Evolutionary conservation across 2,113 vertebrate species (phyloP).

Genomic region (Polypterus senegalus): DNA sequence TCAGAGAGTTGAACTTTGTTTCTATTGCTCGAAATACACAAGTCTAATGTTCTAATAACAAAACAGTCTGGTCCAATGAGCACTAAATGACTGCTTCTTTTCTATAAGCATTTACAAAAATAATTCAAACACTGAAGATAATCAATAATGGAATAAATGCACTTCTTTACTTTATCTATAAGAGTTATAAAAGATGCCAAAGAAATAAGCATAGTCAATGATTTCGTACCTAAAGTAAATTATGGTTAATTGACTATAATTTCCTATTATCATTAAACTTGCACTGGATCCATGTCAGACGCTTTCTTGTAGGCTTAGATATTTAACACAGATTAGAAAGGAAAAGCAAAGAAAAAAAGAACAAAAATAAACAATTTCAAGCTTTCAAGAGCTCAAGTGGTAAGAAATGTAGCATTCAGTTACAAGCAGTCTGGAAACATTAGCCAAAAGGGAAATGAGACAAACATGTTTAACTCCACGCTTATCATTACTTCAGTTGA

Average conservation of each 20-base stretch:
- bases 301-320: constrained; percentile 9
- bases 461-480: constrained; percentile 9
- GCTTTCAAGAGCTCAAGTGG: constrained; percentile 3
- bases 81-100: no score
- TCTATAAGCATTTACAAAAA: no score
- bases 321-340: constrained; percentile 6
- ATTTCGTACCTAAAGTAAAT: constrained; percentile 51
- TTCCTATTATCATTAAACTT: constrained; percentile 29
- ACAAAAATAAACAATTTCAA: constrained; percentile 15
- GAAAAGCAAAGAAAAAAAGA: constrained; percentile 10
- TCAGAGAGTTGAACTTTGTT: no score
- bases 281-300: constrained; percentile 3
- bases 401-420: background rate
- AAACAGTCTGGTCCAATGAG: no score
- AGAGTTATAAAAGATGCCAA: no score
- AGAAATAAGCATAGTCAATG: constrained; percentile 39
- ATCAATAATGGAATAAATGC: no score
- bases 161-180: no score
- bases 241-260: constrained; percentile 48
- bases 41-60: no score
- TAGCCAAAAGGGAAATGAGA: background rate
- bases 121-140: no score
- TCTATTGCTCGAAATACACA: no score
- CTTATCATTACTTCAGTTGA: background rate
- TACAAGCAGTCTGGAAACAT: background rate